A percentile compares a stretch with the other conserved stretches of the same genome.
Conservation (phyloP, 30 jellyfish, hydroid and myxozoan genomes). For the Catostylus mosaicus region DNA sequence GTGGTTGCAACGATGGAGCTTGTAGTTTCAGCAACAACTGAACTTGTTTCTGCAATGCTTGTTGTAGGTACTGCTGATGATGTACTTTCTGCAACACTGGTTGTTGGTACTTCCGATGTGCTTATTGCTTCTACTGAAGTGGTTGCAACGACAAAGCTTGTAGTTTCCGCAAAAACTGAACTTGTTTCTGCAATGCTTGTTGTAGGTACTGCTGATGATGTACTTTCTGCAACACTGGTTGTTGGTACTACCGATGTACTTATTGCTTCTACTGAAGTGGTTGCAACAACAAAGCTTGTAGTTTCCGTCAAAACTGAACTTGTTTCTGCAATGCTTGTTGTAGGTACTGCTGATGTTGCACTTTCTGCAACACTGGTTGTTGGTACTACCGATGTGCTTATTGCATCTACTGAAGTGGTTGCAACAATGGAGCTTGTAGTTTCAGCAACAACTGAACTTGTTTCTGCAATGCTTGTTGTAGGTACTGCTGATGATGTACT, state of each 20-base stretch:
- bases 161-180: not conserved
- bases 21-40: too few species aligned
- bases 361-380: not conserved
- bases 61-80: not conserved
- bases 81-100: not conserved
- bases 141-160: not conserved
- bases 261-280: not conserved
- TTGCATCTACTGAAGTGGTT: not conserved
- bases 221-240: not conserved
- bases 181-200: not conserved
- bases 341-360: not conserved
- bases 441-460: not conserved
- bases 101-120: too few species aligned
- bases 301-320: not conserved
- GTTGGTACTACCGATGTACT: not conserved
- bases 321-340: not conserved
- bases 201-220: not conserved
- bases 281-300: not conserved
- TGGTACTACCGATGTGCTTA: not conserved
- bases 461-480: too few species aligned
- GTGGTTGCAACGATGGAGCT: too few species aligned
- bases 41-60: not conserved
- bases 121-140: too few species aligned
- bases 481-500: not conserved
- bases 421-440: constrained; percentile 8